These are phyloP conservation scores for Hirtodrosophila cameraria DNA, from an alignment of 2,888 invertebrate species.

Conservation along the genomic window DNA sequence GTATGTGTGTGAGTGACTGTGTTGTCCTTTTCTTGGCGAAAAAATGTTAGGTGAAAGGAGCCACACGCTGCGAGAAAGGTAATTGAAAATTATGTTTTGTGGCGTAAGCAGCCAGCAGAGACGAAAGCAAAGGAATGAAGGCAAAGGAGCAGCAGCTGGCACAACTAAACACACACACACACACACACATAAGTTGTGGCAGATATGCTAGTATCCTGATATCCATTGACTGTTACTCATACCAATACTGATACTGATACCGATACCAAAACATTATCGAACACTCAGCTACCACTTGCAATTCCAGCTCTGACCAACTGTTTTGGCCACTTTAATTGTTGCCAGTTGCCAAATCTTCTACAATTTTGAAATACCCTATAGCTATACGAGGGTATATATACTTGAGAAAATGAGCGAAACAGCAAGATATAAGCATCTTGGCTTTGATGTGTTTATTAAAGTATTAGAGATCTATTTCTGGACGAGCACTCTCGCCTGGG, in stretches of 20 bases:
- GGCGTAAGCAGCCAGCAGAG: conserved; percentile 58
- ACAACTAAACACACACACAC: conserved; percentile 26
- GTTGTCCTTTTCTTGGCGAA: conserved; percentile 77
- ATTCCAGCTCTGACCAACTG: conserved; percentile 34
- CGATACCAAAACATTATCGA: too few relatives aligned
- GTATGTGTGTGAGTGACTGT: conserved; percentile 32
- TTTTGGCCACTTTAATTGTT: too few relatives aligned
- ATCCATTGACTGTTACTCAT: conserved; percentile 1
- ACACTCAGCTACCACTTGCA: too few relatives aligned
- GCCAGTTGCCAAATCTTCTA: too few relatives aligned
- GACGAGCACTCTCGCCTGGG: too few relatives aligned
- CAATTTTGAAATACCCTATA: too few relatives aligned
- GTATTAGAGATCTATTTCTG: too few relatives aligned
- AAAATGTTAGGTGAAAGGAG: conserved; percentile 72
- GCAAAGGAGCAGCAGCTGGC: conserved; percentile 64
- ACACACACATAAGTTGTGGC: conserved; percentile 9
- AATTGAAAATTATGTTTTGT: conserved; percentile 79
- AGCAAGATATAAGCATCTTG: too few relatives aligned
- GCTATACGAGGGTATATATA: too few relatives aligned
- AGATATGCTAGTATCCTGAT: not conserved
- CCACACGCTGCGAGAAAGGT: conserved; percentile 80
- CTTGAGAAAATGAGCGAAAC: too few relatives aligned
- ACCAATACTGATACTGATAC: too few relatives aligned
- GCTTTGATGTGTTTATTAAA: too few relatives aligned
- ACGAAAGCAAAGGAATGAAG: not conserved